phyloP scores from a whole-genome alignment of 2,113 vertebrate species.

The Pteropus alecto region DNA sequence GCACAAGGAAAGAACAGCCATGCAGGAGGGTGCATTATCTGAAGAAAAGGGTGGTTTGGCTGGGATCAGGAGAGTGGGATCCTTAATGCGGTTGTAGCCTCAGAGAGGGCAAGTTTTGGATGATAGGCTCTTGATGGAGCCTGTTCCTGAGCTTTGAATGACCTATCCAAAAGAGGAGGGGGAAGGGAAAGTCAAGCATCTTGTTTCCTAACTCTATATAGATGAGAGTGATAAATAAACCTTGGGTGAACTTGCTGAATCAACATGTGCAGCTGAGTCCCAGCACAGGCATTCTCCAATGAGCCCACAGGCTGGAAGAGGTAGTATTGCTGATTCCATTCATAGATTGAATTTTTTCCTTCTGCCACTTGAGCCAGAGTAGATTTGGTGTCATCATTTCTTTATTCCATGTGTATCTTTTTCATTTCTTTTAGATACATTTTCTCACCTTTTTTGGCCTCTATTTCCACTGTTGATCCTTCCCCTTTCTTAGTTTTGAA shows the following conservation, averaged over 20 bases:
- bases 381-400: not conserved
- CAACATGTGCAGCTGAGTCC: not conserved
- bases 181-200: not conserved
- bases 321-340: not conserved
- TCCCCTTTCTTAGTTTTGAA: not conserved
- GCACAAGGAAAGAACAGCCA: not conserved
- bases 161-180: not conserved
- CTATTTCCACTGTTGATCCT: not conserved
- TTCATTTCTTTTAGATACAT: not conserved
- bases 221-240: not conserved
- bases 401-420: not conserved
- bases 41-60: not conserved
- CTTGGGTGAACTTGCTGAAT: not conserved
- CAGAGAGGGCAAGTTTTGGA: not conserved
- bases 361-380: not conserved
- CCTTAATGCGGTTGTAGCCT: not conserved
- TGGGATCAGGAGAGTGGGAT: no score
- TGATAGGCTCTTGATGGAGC: not conserved
- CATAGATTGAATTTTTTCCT: not conserved
- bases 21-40: rapidly evolving
- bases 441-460: not conserved
- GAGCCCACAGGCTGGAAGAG: not conserved
- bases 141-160: not conserved
- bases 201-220: not conserved
- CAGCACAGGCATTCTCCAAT: not conserved